Base-by-base conservation (phyloP, 2,888 invertebrate genomes). In the Spodoptera exigua region DNA sequence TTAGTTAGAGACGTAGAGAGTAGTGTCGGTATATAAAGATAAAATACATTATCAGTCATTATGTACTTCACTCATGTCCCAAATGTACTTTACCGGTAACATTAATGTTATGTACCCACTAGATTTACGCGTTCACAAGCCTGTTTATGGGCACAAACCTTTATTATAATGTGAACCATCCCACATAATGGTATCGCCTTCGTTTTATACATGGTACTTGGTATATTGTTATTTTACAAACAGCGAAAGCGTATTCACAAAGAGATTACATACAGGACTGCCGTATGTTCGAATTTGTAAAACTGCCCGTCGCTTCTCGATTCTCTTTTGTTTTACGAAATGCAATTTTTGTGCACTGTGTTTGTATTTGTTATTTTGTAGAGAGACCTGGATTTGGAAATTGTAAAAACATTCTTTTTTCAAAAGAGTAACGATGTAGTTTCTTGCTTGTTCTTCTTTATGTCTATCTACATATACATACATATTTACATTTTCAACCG, bases 151-250 rank as follows among this genome's bases (percentile, higher is more conserved):
- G 48, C 36, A 39, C 46, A 62, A n/a, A 67, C 59, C 72, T 70
- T 66, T 70, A 74, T 70, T 61, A 54, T 59, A 59, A 61, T 59
- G 66, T 58, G 52, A 41, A 75, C 36, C 56, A 75, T 67, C 51
- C 40, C 49, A 47, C 36, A 61, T 65, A 67, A 73, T 60, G 49
- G 21, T 52, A 65, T 70, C 52, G 36, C 52, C 52, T 58, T 46
- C 37, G 36, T 48, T 70, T 63, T 60, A 52, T 51, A 45, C 70
- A 46, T 52, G 45, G 41, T 53, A 60, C 52, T 54, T 60, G 35
- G 60, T 62, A 52, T 52, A 61, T 71, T 63, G 45, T 62, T 58
- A 65, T 62, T 68, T 76, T 52, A 64, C 47, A 67, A 40, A 59
- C 53, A 46, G 48, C 59, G 61, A 53, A 61, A 70, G 32, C 35